A percentile compares a stretch with the other conserved stretches of the same genome.
Evolutionary conservation across 2,888 invertebrate genomes (phyloP).

Genomic region (Alsophila aescularia): DNA sequence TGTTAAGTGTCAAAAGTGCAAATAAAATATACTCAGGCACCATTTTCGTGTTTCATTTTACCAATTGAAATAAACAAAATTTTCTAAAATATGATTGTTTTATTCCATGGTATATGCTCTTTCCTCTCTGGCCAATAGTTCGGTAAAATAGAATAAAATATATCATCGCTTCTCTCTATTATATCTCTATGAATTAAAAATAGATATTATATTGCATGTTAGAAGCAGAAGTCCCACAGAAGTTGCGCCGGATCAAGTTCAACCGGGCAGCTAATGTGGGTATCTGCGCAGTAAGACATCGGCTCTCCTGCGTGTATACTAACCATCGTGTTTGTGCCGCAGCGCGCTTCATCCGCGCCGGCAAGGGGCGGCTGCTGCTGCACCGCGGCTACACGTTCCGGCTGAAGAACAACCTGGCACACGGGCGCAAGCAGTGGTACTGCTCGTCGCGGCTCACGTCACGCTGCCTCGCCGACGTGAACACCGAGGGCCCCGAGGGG

Average conservation of each 20-base stretch:
- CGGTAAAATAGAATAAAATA: background rate
- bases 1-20: constrained; percentile 9
- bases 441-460: constrained; percentile 79
- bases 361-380: constrained; percentile 75
- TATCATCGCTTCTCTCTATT: background rate
- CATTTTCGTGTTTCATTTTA: constrained; percentile 8
- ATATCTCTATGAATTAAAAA: no score
- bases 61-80: constrained; percentile 4
- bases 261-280: background rate
- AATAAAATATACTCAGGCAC: constrained; percentile 11
- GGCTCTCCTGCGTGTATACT: constrained; percentile 29
- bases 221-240: background rate
- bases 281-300: background rate
- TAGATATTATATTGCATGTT: constrained; percentile 2
- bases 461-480: constrained; percentile 78
- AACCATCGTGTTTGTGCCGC: constrained; percentile 43
- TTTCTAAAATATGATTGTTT: background rate
- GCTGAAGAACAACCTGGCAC: constrained; percentile 80
- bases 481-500: constrained; percentile 80
- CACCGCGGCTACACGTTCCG: constrained; percentile 81
- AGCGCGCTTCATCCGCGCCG: constrained; percentile 81
- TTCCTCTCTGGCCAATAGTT: background rate
- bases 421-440: constrained; percentile 81
- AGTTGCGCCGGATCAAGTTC: background rate
- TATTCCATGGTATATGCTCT: background rate